Base-by-base conservation (phyloP, 92 coral and sea anemone species). In the Phenganax subtilis region DNA sequence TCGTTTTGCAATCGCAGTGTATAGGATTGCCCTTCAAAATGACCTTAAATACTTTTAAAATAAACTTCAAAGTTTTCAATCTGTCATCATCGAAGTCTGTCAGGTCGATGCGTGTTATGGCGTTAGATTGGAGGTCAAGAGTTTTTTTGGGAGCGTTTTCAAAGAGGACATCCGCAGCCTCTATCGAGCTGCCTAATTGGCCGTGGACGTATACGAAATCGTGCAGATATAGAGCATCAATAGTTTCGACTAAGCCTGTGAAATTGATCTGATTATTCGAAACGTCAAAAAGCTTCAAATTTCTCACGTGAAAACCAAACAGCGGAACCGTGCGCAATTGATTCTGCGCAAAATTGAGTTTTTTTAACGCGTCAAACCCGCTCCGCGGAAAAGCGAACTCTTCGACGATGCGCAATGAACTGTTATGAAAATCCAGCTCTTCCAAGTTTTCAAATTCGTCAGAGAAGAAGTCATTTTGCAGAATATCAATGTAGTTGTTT, bases 361-460 rank as follows among this genome's bases (percentile, higher is more conserved):
- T 30, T 53, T 68, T 68, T 54, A 68, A n/a, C 37, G 73, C 73
- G 73, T 68, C 30, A 11, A 68, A 68, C 1, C 29, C 73, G 73
- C 73, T 15, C 4, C 52, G 73, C 6, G 73, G 73, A 68, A 68
- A 17, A 30, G 73, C 73, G 73, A 10, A n/a, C 15, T 51, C 51
- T 44, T 68, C n/a, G 53, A 68, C 53, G 6, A 68, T 20, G 15
- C 73, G 73, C 73, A 68, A 68, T 7, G 6, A 54, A 68, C 90
- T 92, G 25, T 84, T 66, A 53, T 92, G 82, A n/a, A 92, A 78
- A 66, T 86, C 61, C 12, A 92, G 55, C 51, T 72, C 78, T 51
- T 77, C 73, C 53, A 68, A 68, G 37, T 68, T 44, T 30, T 29
- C 54, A 51, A 7, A 25, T 27, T 68, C 30, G 54, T 68, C 73